Evolutionary conservation across 2,888 invertebrate genomes (phyloP).

Genomic region (Tridacna crocea): DNA sequence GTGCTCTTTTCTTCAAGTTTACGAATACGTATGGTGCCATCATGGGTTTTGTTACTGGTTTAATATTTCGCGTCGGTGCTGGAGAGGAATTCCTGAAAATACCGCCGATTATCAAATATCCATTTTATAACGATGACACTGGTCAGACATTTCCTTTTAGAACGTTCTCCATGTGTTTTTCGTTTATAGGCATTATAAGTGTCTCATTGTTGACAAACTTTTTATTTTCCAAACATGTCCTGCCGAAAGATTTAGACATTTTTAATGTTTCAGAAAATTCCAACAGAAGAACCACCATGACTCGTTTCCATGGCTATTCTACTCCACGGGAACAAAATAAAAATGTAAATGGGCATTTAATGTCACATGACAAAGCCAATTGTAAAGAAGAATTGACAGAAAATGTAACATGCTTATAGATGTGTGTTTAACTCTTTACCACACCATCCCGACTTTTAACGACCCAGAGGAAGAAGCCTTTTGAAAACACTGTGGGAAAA

Average conservation of each 20-base stretch:
- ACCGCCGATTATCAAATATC: constrained; percentile 93
- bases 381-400: too few species aligned
- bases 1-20: constrained; percentile 68
- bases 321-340: constrained; percentile 10
- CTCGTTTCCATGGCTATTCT: background rate
- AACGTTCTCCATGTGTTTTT: constrained; percentile 95
- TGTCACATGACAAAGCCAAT: background rate
- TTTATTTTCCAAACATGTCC: constrained; percentile 22
- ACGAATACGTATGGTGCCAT: constrained; percentile 77
- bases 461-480: too few species aligned
- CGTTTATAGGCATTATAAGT: constrained; percentile 82
- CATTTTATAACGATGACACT: constrained; percentile 87
- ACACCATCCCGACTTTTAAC: too few species aligned
- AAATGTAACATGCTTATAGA: too few species aligned
- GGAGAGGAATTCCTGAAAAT: constrained; percentile 94
- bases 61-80: constrained; percentile 91
- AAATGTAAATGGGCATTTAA: background rate
- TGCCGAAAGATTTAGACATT: constrained; percentile 7
- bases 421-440: too few species aligned
- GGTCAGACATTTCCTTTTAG: constrained; percentile 96
- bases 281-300: background rate
- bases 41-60: constrained; percentile 88
- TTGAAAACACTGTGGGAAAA: too few species aligned
- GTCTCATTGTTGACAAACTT: constrained; percentile 1
- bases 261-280: background rate